phyloP scores from a whole-genome alignment of 2,797 vertebrate genomes.

The Muraenolepis orangiensis region DNA sequence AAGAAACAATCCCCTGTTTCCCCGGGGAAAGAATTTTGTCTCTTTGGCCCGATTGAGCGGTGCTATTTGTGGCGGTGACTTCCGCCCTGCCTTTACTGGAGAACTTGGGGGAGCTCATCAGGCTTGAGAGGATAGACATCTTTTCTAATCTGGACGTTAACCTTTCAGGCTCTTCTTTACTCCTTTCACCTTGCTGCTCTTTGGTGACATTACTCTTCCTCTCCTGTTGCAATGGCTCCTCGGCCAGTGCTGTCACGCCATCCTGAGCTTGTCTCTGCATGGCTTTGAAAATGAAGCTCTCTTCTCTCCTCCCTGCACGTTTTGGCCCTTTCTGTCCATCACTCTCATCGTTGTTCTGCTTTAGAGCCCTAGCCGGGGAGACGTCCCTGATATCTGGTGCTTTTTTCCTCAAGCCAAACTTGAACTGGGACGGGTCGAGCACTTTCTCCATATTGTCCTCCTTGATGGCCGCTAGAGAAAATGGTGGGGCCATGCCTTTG shows the following conservation, averaged over 20 bases:
- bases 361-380: constrained; percentile 80
- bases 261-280: constrained; percentile 54
- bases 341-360: constrained; percentile 77
- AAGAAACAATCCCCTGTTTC: constrained; percentile 27
- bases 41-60: constrained; percentile 23
- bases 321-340: constrained; percentile 71
- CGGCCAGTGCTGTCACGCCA: constrained; percentile 34
- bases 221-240: constrained; percentile 49
- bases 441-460: constrained; percentile 88
- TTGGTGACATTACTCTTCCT: constrained; percentile 34
- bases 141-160: constrained; percentile 82
- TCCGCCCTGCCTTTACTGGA: constrained; percentile 51
- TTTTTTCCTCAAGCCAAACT: constrained; percentile 84
- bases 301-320: constrained; percentile 68
- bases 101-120: constrained; percentile 66
- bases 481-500: constrained; percentile 77
- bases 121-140: constrained; percentile 86
- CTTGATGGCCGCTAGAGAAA: constrained; percentile 89
- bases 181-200: constrained; percentile 44
- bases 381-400: constrained; percentile 58
- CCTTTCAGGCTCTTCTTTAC: constrained; percentile 65
- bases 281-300: constrained; percentile 77
- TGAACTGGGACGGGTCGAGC: constrained; percentile 84
- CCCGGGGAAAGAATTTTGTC: constrained; percentile 18
- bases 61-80: constrained; percentile 27